phyloP scores from a whole-genome alignment of 2,888 invertebrate genomes.

The Argyresthia goedartella region DNA sequence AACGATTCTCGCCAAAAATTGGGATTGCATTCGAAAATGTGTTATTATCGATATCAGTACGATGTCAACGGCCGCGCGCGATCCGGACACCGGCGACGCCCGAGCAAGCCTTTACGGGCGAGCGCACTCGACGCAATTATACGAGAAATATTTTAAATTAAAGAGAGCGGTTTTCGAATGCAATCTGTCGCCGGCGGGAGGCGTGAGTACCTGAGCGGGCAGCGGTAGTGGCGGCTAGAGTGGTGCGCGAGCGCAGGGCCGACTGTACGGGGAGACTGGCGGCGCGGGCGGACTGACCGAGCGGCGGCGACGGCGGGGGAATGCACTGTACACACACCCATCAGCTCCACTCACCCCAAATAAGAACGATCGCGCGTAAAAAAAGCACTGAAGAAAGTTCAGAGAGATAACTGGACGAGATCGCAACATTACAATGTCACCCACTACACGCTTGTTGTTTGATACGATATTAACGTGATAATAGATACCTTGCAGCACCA shows the following conservation, averaged over 20 bases:
- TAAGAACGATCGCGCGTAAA: too few species aligned
- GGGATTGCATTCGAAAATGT: constrained; percentile 30
- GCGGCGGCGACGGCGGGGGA: too few species aligned
- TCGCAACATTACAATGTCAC: too few species aligned
- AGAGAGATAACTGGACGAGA: too few species aligned
- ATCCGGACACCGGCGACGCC: constrained; percentile 55
- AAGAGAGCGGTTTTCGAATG: constrained; percentile 31
- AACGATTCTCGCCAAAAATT: constrained; percentile 50
- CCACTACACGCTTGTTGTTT: too few species aligned
- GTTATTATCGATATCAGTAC: constrained; percentile 29
- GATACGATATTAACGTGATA: too few species aligned
- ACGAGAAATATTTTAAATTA: constrained; percentile 29
- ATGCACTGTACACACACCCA: too few species aligned
- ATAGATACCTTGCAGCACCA: too few species aligned
- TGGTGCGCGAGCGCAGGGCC: constrained; percentile 51
- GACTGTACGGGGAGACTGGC: constrained; percentile 49
- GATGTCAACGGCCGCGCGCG: constrained; percentile 60
- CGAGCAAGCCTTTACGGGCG: constrained; percentile 33
- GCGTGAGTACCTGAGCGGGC: constrained; percentile 41
- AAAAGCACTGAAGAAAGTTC: too few species aligned
- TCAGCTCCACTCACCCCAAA: too few species aligned
- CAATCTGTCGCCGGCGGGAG: constrained; percentile 61
- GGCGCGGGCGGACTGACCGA: constrained; percentile 18
- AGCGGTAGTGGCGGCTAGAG: constrained; percentile 42
- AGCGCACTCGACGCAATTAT: constrained; percentile 31